Conservation (phyloP, 2,888 invertebrate species). For the Augochlorella aurata region DNA sequence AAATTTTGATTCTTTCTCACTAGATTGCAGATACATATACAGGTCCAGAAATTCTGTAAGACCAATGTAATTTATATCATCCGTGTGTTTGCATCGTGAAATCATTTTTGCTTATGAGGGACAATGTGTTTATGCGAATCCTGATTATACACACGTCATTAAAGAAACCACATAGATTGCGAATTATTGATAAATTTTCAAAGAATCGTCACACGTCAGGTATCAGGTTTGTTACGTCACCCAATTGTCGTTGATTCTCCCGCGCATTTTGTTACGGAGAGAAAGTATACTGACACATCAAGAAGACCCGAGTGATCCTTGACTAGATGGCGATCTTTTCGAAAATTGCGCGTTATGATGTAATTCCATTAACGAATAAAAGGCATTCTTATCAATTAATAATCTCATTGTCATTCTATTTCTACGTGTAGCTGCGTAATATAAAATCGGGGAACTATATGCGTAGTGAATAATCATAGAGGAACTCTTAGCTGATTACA, state of each 20-base stretch:
- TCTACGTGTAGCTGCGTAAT: conserved; percentile 52
- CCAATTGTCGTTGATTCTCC: conserved; percentile 49
- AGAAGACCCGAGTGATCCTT: conserved; percentile 40
- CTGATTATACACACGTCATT: conserved; percentile 11
- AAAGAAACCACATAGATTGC: neutral
- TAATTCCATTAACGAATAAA: conserved; percentile 31
- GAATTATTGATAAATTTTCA: conserved; percentile 13
- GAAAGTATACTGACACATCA: conserved; percentile 29
- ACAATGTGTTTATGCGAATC: conserved; percentile 8
- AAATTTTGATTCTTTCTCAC: neutral
- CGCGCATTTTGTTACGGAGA: conserved; percentile 32
- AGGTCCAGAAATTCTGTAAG: neutral
- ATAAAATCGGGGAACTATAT: conserved; percentile 45
- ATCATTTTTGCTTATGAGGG: neutral
- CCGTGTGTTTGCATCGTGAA: neutral
- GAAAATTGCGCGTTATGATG: conserved; percentile 47
- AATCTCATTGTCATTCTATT: conserved; percentile 48
- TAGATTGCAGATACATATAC: neutral
- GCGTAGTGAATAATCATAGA: conserved; percentile 43
- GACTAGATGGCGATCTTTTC: conserved; percentile 65
- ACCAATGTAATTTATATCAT: neutral
- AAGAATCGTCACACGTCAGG: conserved; percentile 27
- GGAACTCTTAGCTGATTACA: conserved; percentile 48
- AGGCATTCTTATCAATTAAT: conserved; percentile 46
- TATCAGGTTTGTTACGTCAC: conserved; percentile 40